A percentile compares a stretch with the other conserved stretches of the same genome.
phyloP scores from a whole-genome alignment of 2,888 invertebrate genomes.

The Tetanocera ferruginea region DNA sequence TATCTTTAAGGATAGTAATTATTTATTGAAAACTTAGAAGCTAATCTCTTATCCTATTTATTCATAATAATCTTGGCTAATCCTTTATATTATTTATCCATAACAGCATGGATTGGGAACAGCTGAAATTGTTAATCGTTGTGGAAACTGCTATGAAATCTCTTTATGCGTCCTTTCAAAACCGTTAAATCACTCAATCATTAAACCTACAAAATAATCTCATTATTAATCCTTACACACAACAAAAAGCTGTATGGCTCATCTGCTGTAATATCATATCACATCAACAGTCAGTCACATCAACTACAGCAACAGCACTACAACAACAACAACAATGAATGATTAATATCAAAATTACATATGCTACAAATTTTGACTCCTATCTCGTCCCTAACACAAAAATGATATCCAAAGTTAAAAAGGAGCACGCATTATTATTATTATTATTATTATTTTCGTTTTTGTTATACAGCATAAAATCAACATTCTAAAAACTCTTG shows the following conservation, averaged over 20 bases:
- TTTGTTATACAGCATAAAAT: not conserved
- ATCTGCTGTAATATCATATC: slow-evolving; percentile 29
- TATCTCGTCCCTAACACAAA: not conserved
- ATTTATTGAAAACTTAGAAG: no score
- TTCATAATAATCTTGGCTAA: no score
- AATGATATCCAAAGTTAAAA: not conserved
- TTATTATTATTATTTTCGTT: not conserved
- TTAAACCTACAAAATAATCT: slow-evolving; percentile 32
- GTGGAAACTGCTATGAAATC: not conserved
- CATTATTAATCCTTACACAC: slow-evolving; percentile 19
- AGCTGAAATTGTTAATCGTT: no score
- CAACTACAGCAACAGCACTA: not conserved
- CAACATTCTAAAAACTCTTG: not conserved
- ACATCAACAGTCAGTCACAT: not conserved
- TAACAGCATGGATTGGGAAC: no score
- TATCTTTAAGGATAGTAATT: no score
- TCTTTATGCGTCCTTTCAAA: not conserved
- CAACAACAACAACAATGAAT: slow-evolving; percentile 14
- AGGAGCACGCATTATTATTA: not conserved
- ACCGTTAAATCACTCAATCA: slow-evolving; percentile 14
- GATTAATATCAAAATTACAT: slow-evolving; percentile 35
- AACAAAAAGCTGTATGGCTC: not conserved
- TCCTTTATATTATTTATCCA: no score
- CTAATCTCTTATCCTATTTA: no score
- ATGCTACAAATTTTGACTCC: slow-evolving; percentile 23